A percentile compares a stretch with the other conserved stretches of the same genome.
Evolutionary conservation across 2,113 vertebrate species (phyloP).

Genomic region (Sorex fumeus): DNA sequence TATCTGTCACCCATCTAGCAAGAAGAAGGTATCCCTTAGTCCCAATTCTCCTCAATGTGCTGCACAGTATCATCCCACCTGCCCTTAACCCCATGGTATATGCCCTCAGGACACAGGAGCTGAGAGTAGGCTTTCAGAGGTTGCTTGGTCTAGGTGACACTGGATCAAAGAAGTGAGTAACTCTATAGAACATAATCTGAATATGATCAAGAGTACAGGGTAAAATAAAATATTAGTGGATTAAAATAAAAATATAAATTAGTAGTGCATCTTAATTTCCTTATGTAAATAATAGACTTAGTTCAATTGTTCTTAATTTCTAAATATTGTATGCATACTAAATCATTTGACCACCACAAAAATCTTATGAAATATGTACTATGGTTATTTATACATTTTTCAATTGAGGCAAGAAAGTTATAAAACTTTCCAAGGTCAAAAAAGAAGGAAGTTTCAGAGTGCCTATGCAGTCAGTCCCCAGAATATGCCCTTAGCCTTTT

Average conservation of each 20-base stretch:
- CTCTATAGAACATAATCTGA: neutral
- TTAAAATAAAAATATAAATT: neutral
- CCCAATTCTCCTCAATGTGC: constrained; percentile 72
- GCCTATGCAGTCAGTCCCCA: neutral
- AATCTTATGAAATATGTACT: neutral
- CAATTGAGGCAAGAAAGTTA: neutral
- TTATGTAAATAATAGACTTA: neutral
- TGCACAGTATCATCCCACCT: constrained; percentile 77
- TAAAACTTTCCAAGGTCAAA: constrained; percentile 11
- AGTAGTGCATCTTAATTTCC: neutral
- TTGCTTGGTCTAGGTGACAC: neutral
- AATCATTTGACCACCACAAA: neutral
- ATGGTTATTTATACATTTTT: neutral
- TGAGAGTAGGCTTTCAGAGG: constrained; percentile 68
- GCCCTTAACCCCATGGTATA: constrained; percentile 82
- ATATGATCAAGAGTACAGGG: neutral
- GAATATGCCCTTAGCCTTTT: no score
- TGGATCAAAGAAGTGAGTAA: constrained; percentile 36
- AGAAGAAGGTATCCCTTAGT: accelerated
- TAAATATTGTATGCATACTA: neutral
- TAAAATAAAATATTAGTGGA: neutral
- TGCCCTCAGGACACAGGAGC: constrained; percentile 77
- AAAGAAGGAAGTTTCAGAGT: neutral
- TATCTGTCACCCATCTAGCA: constrained; percentile 63
- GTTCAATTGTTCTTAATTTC: neutral